Conservation (phyloP, 1,140 invertebrate genomes). For the Rhynchophorus ferrugineus region DNA sequence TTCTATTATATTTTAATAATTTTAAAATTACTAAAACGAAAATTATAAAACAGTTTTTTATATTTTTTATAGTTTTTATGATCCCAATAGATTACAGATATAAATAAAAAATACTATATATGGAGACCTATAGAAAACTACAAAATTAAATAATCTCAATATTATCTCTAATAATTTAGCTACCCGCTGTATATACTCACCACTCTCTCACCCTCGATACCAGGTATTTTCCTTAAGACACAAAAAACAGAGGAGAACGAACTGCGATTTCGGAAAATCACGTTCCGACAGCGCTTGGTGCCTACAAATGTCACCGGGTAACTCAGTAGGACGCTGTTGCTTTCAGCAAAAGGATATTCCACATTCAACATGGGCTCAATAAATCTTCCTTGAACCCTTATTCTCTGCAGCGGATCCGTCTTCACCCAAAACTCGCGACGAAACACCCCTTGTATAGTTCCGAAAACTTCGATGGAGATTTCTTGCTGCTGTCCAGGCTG, state of each 20-base stretch:
- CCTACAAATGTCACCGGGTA: slow-evolving; percentile 31
- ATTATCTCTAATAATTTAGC: too few relatives aligned
- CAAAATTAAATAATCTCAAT: too few relatives aligned
- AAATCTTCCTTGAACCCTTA: slow-evolving; percentile 24
- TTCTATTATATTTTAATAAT: too few relatives aligned
- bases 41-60: too few relatives aligned
- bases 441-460: slow-evolving; percentile 22
- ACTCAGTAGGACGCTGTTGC: slow-evolving; percentile 22
- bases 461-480: slow-evolving; percentile 27
- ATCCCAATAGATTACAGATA: too few relatives aligned
- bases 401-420: slow-evolving; percentile 25
- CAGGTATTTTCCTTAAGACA: background rate
- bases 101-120: too few relatives aligned
- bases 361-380: slow-evolving; percentile 22
- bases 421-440: slow-evolving; percentile 33
- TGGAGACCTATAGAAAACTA: too few relatives aligned
- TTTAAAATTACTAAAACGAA: too few relatives aligned
- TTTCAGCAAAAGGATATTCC: slow-evolving; percentile 14
- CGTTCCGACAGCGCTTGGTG: slow-evolving; percentile 9
- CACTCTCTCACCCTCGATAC: slow-evolving; percentile 1
- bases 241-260: slow-evolving; percentile 28
- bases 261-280: slow-evolving; percentile 29
- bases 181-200: too few relatives aligned
- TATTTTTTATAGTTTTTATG: too few relatives aligned
- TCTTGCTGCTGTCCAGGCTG: slow-evolving; percentile 9